Base-by-base conservation (phyloP, 2,113 vertebrate genomes). In the Isurus oxyrinchus region DNA sequence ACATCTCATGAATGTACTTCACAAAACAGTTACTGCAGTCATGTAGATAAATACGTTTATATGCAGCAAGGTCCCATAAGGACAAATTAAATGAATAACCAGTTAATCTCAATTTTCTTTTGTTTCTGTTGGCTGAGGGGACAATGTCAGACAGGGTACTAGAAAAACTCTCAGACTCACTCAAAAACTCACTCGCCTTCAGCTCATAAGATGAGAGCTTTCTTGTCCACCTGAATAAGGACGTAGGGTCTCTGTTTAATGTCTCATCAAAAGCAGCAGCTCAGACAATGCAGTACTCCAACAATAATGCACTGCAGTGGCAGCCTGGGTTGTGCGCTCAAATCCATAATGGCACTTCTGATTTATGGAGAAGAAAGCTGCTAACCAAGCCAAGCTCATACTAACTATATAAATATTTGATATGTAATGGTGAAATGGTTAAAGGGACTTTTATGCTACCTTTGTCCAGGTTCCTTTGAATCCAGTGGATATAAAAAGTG, bases 401-500 rank as follows among this genome's bases (percentile, higher is more conserved):
- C 10, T 84, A 53, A 87, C 1, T 23, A 21, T 23, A 25, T 87
- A 53, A 25, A 55, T 53, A 88, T 2, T 7, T 88, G 10, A 35
- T n/a, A 35, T 59, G 61, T n/a, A 93, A 19, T 4, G 23, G 31
- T 35, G 49, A 55, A 55, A 72, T 72, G 10, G 49, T 95, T 53
- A 55, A 72, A 72, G 49, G 19, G 49, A 11, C 31, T 53, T 90
- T 91, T 14, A 11, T 53, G 5, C 53, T 95, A 95, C 94, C 94
- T 95, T 95, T 14, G 66, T 35, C 25, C 25, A 72, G 49, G 94
- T 95, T 76, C 67, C 49, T 69, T 95, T 55, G 66, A 72, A 72
- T 95, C 66, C 66, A 16, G 66, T 95, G 67, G 94, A 72, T 95
- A 72, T 95, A 31, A 72, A 13, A 16, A 95, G 66, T 76, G 49